Conservation (phyloP, 2,888 invertebrate species). For the Ochropleura plecta region DNA sequence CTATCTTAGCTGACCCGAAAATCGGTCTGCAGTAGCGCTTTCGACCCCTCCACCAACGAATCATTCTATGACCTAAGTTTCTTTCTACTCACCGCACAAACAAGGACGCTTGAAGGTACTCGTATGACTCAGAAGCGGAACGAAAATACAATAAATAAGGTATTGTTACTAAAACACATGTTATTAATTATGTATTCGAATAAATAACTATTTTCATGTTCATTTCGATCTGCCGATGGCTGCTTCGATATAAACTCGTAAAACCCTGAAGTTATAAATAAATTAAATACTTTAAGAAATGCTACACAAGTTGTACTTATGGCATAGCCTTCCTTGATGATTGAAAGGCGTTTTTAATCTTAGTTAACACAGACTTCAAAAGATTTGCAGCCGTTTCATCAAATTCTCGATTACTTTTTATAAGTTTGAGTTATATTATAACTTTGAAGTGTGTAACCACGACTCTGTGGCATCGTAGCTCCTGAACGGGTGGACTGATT, state of each 20-base stretch:
- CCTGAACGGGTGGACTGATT: too few species aligned
- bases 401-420: too few species aligned
- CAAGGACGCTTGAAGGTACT: not conserved
- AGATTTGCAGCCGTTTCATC: too few species aligned
- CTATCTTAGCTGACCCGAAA: not conserved
- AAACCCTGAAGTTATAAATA: constrained; percentile 35
- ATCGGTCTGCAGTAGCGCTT: not conserved
- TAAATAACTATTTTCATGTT: constrained; percentile 49
- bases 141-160: not conserved
- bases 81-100: not conserved
- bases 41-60: too few species aligned
- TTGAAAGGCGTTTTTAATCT: too few species aligned
- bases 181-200: constrained; percentile 10
- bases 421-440: too few species aligned
- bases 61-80: too few species aligned
- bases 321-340: too few species aligned
- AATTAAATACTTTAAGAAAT: not conserved
- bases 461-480: too few species aligned
- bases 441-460: too few species aligned
- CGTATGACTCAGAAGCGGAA: constrained; percentile 19
- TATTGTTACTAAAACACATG: constrained; percentile 41
- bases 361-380: not conserved
- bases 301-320: not conserved
- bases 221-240: constrained; percentile 17
- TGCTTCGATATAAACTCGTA: constrained; percentile 9